Percentiles rank a stretch among this genome's conserved stretches.
These are phyloP conservation scores for Umimayanthus kanabou DNA, from an alignment of 92 coral and sea anemone genomes.

Conservation along the genomic window DNA sequence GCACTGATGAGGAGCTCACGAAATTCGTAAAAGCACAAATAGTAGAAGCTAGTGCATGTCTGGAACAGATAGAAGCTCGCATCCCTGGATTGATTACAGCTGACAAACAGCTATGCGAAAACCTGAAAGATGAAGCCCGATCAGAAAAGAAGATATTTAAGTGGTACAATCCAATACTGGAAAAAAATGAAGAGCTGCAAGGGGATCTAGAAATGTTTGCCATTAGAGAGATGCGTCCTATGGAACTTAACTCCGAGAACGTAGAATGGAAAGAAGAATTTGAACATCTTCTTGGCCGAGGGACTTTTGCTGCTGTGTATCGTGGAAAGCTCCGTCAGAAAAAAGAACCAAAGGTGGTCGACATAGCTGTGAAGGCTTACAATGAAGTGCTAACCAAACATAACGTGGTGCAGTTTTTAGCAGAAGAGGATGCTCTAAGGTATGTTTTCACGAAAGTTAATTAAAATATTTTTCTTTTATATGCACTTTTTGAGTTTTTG, in stretches of 20 bases:
- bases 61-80: conserved; percentile 19
- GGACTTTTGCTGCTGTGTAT: conserved; percentile 56
- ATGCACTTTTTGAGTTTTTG: too few relatives aligned
- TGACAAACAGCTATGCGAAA: conserved; percentile 19
- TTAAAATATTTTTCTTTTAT: too few relatives aligned
- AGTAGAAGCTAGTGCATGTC: conserved; percentile 26
- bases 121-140: conserved; percentile 25
- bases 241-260: conserved; percentile 19
- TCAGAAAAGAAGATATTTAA: conserved; percentile 8
- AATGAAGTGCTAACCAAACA: neutral
- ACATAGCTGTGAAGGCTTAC: conserved; percentile 39
- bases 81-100: conserved; percentile 56
- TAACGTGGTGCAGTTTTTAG: conserved; percentile 4
- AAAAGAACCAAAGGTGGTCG: neutral
- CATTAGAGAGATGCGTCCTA: conserved; percentile 25
- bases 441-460: too few relatives aligned
- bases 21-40: conserved; percentile 33
- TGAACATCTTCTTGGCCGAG: conserved; percentile 41
- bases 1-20: neutral
- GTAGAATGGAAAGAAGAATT: conserved; percentile 49
- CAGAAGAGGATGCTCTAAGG: conserved; percentile 6
- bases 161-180: conserved; percentile 34
- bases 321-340: conserved; percentile 42
- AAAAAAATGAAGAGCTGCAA: neutral
- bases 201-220: conserved; percentile 34